phyloP scores from a whole-genome alignment of 2,888 invertebrate genomes.

The Zhengitettix transpicula region DNA sequence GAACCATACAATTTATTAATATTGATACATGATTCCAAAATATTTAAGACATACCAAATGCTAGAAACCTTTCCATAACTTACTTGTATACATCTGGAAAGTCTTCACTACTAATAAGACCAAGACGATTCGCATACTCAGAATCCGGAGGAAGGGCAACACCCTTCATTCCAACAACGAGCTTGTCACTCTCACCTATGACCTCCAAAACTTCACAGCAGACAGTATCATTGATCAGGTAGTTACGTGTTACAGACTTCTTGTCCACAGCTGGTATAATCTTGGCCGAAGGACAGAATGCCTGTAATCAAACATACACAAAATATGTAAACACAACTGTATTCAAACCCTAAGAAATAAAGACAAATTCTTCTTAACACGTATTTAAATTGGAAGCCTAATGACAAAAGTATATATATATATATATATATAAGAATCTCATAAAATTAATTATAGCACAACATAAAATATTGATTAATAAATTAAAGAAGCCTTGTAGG shows the following conservation, averaged over 20 bases:
- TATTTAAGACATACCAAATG: no score
- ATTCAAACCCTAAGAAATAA: no score
- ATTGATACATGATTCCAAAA: no score
- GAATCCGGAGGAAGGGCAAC: conserved; percentile 51
- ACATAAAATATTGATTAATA: no score
- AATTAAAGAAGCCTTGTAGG: no score
- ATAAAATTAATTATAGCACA: no score
- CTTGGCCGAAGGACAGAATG: conserved; percentile 49
- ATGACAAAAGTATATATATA: background rate
- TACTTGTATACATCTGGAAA: conserved; percentile 73
- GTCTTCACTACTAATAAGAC: conserved; percentile 66
- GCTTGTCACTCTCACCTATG: conserved; percentile 71
- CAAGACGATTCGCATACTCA: conserved; percentile 55
- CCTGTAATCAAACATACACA: conserved; percentile 26
- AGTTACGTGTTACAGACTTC: conserved; percentile 58
- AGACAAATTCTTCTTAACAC: background rate
- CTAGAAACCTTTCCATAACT: conserved; percentile 23
- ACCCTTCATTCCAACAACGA: conserved; percentile 75
- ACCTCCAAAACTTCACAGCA: conserved; percentile 80
- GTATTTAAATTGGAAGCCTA: background rate
- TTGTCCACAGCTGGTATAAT: conserved; percentile 57
- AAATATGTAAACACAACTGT: background rate
- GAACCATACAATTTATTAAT: no score
- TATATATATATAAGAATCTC: no score
- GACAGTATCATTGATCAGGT: conserved; percentile 67